Base-by-base conservation (phyloP, 1,140 invertebrate genomes). In the Plodia interpunctella region DNA sequence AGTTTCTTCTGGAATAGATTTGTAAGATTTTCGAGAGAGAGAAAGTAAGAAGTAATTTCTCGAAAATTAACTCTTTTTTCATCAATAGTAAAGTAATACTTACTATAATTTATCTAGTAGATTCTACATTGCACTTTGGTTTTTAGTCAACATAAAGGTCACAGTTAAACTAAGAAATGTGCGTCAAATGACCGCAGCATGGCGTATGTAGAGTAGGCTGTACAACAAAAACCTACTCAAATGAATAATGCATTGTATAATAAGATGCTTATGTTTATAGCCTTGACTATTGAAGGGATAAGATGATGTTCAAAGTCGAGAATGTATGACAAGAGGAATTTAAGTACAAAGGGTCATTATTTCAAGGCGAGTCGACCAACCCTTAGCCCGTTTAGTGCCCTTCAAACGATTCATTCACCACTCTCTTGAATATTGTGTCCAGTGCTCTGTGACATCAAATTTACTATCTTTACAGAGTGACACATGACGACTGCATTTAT, bases 401-500 rank as follows among this genome's bases (percentile, higher is more conserved):
- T 67, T 60, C 60, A 69, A 78, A 77, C 68, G 74, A 78, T 68
- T 68, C 68, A 77, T 81, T 81, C 65, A 77, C 70, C 2, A 68
- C 66, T 64, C 74, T 59, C 51, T 63, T 66, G 70, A 76, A 75
- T 76, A 79, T 53, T 53, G 28, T 25, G 25, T 53, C n/a, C 19
- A n/a, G 15, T 44, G 38, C 3, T 44, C 15, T 15, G 38, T 15
- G 38, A 44, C 38, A 44, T 44, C 13, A 44, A 44, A 44, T 15
- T 13, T n/a, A 44, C 38, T 15, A 44, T 5, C 13, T n/a, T 44
- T 44, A 44, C 5, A 44, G 13, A n/a, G n/a, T 44, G 38, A 6
- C 2, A 4, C 13, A 15, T 44, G 10, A 5, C 9, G 13, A 44
- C 5, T 15, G 13, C 38, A 5, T 44, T 5, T 32, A 32, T 32